Evolutionary conservation across 1,140 invertebrate genomes (phyloP), one percentile per base, ranked within the genome.

Genomic region (Chelonus insularis): DNA sequence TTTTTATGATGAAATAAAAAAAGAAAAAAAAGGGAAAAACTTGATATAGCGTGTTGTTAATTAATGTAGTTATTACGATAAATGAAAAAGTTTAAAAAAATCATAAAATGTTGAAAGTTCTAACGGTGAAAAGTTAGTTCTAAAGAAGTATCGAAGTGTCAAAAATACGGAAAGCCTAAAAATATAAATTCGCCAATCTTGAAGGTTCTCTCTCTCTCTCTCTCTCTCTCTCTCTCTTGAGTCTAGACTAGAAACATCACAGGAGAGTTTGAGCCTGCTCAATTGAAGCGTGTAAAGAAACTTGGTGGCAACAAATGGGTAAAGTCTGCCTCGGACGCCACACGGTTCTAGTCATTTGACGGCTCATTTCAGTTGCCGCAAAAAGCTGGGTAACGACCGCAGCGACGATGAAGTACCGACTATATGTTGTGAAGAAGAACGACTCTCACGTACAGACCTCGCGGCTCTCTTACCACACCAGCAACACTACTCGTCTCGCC

Each of bases 291-390:
- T 67, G 45, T 60, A 72, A 72, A 73, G 65, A 72, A 73, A 73
- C 62, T 70, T 36, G 29, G 47, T 64, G 65, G 70, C 65, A 73
- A 73, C 72, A 71, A 73, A 73, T 73, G 70, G 69, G 57, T 60
- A 65, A 72, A 71, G 67, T 73, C 70, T 73, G 71, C 39, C 21
- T 43, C 57, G 57, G 71, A 72, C 71, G 68, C 55, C 47, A 25
- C 62, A 45, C 65, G 55, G 61, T 55, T 65, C 64, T 69, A 68
- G 70, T 73, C 70, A 72, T 73, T 73, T 73, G 70, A 73, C 69
- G 70, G 70, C 70, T 73, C 72, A 73, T 73, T 73, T 73, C 65
- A 71, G 68, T 57, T 63, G 59, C 62, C 57, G 63, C 63, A 72
- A 72, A 72, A 73, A 73, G 55, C 62, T 39, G 54, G 61, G 60